These are phyloP conservation scores for Drosophila pseudotalamancana DNA, from an alignment of 2,888 invertebrate genomes.

Conservation along the genomic window DNA sequence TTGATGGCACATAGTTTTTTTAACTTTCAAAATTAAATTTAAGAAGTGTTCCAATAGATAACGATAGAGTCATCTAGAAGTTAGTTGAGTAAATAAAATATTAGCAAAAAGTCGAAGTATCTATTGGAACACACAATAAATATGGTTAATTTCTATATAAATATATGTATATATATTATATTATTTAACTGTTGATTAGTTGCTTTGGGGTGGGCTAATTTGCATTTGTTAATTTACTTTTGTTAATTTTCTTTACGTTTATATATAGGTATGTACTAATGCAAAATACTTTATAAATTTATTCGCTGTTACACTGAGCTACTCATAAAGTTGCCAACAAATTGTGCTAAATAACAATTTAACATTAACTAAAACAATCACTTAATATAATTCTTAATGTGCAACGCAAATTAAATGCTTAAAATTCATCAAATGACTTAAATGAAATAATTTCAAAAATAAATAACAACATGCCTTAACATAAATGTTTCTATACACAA, in stretches of 20 bases:
- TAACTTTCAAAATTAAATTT: slow-evolving; percentile 17
- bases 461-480: slow-evolving; percentile 69
- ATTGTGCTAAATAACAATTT: slow-evolving; percentile 51
- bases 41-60: slow-evolving; percentile 25
- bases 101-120: slow-evolving; percentile 10
- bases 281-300: slow-evolving; percentile 39
- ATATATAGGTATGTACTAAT: slow-evolving; percentile 17
- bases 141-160: slow-evolving; percentile 31
- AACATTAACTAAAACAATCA: slow-evolving; percentile 51
- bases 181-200: slow-evolving; percentile 13
- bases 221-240: slow-evolving; percentile 46
- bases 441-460: slow-evolving; percentile 52
- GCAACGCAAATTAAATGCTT: slow-evolving; percentile 69
- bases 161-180: slow-evolving; percentile 5
- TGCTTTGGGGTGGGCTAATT: slow-evolving; percentile 58
- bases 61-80: slow-evolving; percentile 4
- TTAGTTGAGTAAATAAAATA: slow-evolving; percentile 1
- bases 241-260: slow-evolving; percentile 11
- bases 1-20: slow-evolving; percentile 52
- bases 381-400: slow-evolving; percentile 39
- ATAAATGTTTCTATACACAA: slow-evolving; percentile 30
- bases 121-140: slow-evolving; percentile 36
- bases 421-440: slow-evolving; percentile 44
- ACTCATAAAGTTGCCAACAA: slow-evolving; percentile 45
- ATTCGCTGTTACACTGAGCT: slow-evolving; percentile 69